Percentiles rank a stretch among this genome's conserved stretches.
These are phyloP conservation scores for Zaprionus vittiger DNA, from an alignment of 1,140 invertebrate genomes.

Conservation along the genomic window DNA sequence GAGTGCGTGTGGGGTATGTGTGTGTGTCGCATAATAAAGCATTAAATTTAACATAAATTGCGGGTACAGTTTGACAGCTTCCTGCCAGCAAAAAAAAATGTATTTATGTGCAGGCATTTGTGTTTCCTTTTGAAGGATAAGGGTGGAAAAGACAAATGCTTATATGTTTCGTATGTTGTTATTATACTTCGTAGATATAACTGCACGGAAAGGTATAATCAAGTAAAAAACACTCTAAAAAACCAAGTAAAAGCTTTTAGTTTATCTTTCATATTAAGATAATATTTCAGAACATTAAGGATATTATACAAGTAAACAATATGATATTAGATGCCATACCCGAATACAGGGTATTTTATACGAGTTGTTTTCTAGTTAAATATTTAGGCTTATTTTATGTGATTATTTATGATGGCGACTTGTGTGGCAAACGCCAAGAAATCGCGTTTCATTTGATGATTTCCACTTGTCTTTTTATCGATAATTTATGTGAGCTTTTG, in stretches of 20 bases:
- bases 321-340: neutral
- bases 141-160: conserved; percentile 22
- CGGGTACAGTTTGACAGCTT: conserved; percentile 59
- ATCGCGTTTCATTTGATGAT: conserved; percentile 47
- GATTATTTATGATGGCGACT: conserved; percentile 71
- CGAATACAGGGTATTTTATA: conserved; percentile 1
- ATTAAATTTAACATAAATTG: conserved; percentile 79
- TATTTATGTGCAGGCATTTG: conserved; percentile 38
- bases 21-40: conserved; percentile 67
- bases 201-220: neutral
- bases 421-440: conserved; percentile 30
- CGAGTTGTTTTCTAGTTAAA: conserved; percentile 1
- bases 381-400: conserved; percentile 56
- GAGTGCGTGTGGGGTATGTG: conserved; percentile 1
- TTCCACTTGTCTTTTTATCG: conserved; percentile 50
- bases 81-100: conserved; percentile 42
- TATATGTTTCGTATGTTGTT: conserved; percentile 59
- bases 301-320: no score
- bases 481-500: conserved; percentile 62
- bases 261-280: neutral
- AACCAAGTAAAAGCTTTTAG: neutral
- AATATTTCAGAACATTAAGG: neutral
- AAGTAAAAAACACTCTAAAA: neutral
- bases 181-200: conserved; percentile 7
- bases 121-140: conserved; percentile 39